Evolutionary conservation across 1,140 invertebrate genomes (phyloP), one percentile per base, ranked within the genome.

Genomic region (Chrysomallon squamiferum): DNA sequence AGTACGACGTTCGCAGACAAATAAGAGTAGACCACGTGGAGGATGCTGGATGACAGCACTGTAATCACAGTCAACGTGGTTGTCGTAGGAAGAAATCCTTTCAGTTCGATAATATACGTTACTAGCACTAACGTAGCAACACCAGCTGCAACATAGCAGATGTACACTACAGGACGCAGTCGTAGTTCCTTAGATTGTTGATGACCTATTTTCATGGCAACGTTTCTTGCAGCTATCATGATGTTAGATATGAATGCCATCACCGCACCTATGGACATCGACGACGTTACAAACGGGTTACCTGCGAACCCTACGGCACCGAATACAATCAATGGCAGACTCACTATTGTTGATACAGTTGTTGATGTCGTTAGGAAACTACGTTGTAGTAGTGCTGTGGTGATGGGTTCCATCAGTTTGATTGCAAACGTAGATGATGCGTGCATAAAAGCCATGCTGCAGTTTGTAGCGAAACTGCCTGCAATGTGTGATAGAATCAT

Each of bases 211-310:
- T 64, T 59, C 33, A 68, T 43, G 15, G 63, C 60, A 15, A 68
- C 32, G 58, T 71, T 71, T 35, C 69, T 63, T 25, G 59, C 15
- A 7, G 64, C 65, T 43, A 71, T 50, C 29, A 71, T 60, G 6
- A 67, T 32, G 50, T 71, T 71, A 4, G 69, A 71, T 1, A 33
- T 7, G 32, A 67, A 29, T 7, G 69, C 65, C 49, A 61, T 15
- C 9, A 35, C 7, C 9, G 54, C 22, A 2, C 65, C 69, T 29
- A n/a, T 22, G 50, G 43, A 22, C 22, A 52, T 15, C 30, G 33
- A n/a, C 9, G 22, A 13, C 30, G 18, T 38, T 13, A 20, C 41
- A 27, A 63, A 30, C 20, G 61, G 32, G 38, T 52, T 63, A 22
- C 50, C 47, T 7, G 25, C 27, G 7, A 56, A 54, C 2, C 27